Conservation (phyloP, 2,888 invertebrate species). For the Archips crataeganus region DNA sequence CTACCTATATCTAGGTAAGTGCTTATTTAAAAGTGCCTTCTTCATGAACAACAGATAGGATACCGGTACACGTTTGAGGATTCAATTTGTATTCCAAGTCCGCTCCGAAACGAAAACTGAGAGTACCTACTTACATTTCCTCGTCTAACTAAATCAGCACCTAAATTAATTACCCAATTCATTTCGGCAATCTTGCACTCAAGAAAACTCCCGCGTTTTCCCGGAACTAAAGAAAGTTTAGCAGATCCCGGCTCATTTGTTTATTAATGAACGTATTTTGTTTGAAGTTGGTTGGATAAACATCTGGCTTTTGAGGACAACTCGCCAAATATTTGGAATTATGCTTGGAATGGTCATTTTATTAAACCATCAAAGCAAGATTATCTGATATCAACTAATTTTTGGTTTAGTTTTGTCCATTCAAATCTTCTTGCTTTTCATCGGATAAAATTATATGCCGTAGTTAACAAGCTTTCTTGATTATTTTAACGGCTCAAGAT, state of each 20-base stretch:
- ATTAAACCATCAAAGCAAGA: background rate
- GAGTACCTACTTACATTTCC: conserved; percentile 23
- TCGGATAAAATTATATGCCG: no score
- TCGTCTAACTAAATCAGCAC: conserved; percentile 31
- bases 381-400: no score
- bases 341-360: background rate
- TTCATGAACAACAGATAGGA: background rate
- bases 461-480: no score
- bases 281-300: conserved; percentile 3
- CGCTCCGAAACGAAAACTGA: conserved; percentile 24
- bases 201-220: conserved; percentile 12
- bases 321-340: background rate
- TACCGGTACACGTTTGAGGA: background rate
- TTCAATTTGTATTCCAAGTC: conserved; percentile 28
- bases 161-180: conserved; percentile 34
- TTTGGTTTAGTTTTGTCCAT: no score
- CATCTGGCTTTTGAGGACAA: background rate
- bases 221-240: conserved; percentile 12
- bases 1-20: no score
- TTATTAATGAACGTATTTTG: conserved; percentile 8
- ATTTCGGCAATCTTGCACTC: conserved; percentile 29
- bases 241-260: conserved; percentile 3
- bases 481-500: no score
- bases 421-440: no score
- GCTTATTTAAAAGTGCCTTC: background rate